Evolutionary conservation across 2,113 vertebrate species (phyloP), one percentile per base, ranked within the genome.

Genomic region (Uria aalge): DNA sequence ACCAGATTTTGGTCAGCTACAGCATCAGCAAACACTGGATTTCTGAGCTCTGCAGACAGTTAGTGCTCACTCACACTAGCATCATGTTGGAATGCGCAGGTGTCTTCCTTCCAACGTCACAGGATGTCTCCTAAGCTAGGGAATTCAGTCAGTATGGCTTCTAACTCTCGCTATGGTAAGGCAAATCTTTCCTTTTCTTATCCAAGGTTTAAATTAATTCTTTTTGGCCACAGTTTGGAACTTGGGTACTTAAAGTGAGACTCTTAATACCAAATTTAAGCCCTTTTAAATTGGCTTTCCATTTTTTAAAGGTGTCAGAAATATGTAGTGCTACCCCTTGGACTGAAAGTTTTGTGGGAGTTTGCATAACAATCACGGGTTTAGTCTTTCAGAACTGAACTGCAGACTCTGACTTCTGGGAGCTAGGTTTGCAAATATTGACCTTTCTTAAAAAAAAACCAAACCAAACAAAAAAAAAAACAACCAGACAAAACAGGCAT

Each of bases 71-170:
- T 86, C 80, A 43, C n/a, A n/a, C 12, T 36, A 29, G 48, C 17
- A 3, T 27, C 1, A 2, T 17, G 24, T 1, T 63, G 78, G 90
- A 85, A 68, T 4, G 45, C 80, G 55, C 52, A 15, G 22, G 71
- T 45, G n/a, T n/a, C 64, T 68, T 92, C 67, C 12, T 86, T 94
- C 83, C 50, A n/a, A 5, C 36, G 80, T 60, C 88, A 88, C 47
- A 50, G 82, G 53, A 30, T 82, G 50, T n/a, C 71, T 90, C 73
- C 94, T 85, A 84, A 60, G 80, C 88, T 79, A 53, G 71, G 94
- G 90, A 95, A 95, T 94, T 95, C 92, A 90, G 97, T 96, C 96
- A 90, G 90, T 98, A 98, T 98, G 98, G 98, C 98, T 98, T 98
- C 97, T 97, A 97, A 94, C 56, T 29, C 97, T 90, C 6, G 1